These are phyloP conservation scores for Abscondita cerata DNA, from an alignment of 2,888 invertebrate genomes.

Conservation along the genomic window DNA sequence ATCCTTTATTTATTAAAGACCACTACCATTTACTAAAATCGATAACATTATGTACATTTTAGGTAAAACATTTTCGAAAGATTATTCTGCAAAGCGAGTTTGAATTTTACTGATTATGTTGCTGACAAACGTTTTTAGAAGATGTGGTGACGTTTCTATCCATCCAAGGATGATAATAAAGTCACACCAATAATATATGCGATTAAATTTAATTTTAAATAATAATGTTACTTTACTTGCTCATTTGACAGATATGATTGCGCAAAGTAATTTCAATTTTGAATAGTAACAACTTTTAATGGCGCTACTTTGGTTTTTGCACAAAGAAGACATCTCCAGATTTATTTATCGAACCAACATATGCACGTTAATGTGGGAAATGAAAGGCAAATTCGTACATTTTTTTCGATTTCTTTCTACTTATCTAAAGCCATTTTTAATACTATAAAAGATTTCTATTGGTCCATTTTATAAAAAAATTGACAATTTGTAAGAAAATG, in stretches of 20 bases:
- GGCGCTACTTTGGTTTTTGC: constrained; percentile 25
- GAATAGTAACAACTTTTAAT: constrained; percentile 15
- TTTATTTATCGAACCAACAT: constrained; percentile 11
- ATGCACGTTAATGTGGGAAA: constrained; percentile 25
- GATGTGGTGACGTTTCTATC: background rate
- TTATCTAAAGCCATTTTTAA: no score
- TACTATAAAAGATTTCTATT: no score
- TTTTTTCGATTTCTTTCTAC: no score
- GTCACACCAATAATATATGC: background rate
- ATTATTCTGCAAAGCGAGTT: no score
- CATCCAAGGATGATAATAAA: background rate
- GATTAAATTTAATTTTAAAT: background rate
- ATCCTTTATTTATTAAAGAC: no score
- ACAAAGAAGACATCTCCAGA: constrained; percentile 11
- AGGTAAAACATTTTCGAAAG: no score
- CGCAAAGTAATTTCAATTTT: constrained; percentile 23
- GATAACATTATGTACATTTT: no score
- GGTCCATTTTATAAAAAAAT: no score
- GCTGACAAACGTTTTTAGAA: constrained; percentile 4
- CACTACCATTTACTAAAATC: no score
- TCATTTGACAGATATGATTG: constrained; percentile 10
- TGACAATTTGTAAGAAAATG: no score
- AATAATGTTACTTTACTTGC: constrained; percentile 7
- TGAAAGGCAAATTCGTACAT: no score
- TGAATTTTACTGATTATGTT: constrained; percentile 8